Percentiles rank a stretch among this genome's conserved stretches.
Conservation (phyloP, 2,888 invertebrate genomes). For the Drosophila rubida region DNA sequence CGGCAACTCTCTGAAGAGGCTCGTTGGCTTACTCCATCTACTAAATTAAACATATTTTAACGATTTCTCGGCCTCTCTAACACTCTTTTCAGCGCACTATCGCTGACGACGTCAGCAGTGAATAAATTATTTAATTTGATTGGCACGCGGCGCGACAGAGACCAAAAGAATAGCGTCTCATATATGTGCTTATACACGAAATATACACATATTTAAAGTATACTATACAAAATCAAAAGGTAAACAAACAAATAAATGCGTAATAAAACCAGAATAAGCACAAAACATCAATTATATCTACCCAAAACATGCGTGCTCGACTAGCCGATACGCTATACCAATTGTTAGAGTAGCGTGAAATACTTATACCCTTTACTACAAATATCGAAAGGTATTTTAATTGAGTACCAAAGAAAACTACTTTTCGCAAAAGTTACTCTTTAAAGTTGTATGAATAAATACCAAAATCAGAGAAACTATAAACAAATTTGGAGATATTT, state of each 20-base stretch:
- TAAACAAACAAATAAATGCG: conserved; percentile 71
- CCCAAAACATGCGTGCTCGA: conserved; percentile 1
- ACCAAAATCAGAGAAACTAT: too few species aligned
- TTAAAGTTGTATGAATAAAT: too few species aligned
- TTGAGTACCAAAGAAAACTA: background rate
- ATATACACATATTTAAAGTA: background rate
- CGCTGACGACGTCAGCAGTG: background rate
- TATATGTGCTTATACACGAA: conserved; percentile 11
- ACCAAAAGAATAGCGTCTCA: background rate
- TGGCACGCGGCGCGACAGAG: conserved; percentile 17
- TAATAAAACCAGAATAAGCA: conserved; percentile 51
- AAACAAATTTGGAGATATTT: too few species aligned
- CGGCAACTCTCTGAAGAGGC: background rate
- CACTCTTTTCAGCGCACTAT: background rate
- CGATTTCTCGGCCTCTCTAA: background rate
- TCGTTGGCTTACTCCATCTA: background rate
- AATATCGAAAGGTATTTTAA: background rate
- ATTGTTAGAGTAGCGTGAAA: background rate
- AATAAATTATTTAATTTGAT: conserved; percentile 47
- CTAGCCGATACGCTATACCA: conserved; percentile 2
- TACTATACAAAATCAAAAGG: conserved; percentile 57
- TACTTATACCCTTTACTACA: background rate
- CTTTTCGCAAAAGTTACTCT: too few species aligned
- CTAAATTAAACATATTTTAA: background rate
- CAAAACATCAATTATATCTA: conserved; percentile 4